phyloP scores from a whole-genome alignment of 2,888 invertebrate genomes.

The Halictus ligatus region DNA sequence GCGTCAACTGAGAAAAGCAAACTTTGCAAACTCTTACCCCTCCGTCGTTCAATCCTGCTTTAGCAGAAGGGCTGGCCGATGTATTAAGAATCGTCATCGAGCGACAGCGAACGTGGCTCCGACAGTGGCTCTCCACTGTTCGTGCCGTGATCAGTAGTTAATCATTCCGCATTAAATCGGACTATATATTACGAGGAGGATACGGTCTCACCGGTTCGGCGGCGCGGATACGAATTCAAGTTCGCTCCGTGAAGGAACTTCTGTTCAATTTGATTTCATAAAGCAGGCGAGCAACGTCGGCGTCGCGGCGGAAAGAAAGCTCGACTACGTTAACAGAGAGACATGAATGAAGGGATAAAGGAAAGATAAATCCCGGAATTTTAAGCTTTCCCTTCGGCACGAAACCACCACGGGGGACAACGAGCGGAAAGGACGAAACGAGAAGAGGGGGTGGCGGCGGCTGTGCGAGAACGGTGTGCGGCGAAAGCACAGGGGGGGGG shows the following conservation, averaged over 20 bases:
- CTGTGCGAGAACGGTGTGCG: neutral
- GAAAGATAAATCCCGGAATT: slow-evolving; percentile 65
- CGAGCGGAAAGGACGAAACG: slow-evolving; percentile 18
- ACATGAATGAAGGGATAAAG: slow-evolving; percentile 61
- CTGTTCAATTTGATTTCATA: slow-evolving; percentile 30
- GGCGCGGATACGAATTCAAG: neutral
- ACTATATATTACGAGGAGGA: neutral
- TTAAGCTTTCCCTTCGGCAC: slow-evolving; percentile 52
- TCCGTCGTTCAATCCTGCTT: neutral
- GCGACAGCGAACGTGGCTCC: neutral
- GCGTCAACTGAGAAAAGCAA: neutral
- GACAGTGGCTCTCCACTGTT: neutral
- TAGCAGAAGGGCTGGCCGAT: neutral
- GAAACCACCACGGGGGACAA: slow-evolving; percentile 39
- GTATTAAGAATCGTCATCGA: neutral
- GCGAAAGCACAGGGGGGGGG: slow-evolving; percentile 5
- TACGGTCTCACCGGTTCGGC: neutral
- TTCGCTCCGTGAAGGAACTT: neutral
- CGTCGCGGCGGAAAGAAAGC: slow-evolving; percentile 8
- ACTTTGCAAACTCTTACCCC: neutral
- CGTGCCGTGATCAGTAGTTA: neutral
- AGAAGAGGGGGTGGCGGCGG: neutral
- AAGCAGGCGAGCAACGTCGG: slow-evolving; percentile 24
- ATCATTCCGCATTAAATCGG: slow-evolving; percentile 1
- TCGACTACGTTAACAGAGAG: slow-evolving; percentile 36